Evolutionary conservation across 2,797 vertebrate genomes (phyloP).

Genomic region (Champsocephalus esox): DNA sequence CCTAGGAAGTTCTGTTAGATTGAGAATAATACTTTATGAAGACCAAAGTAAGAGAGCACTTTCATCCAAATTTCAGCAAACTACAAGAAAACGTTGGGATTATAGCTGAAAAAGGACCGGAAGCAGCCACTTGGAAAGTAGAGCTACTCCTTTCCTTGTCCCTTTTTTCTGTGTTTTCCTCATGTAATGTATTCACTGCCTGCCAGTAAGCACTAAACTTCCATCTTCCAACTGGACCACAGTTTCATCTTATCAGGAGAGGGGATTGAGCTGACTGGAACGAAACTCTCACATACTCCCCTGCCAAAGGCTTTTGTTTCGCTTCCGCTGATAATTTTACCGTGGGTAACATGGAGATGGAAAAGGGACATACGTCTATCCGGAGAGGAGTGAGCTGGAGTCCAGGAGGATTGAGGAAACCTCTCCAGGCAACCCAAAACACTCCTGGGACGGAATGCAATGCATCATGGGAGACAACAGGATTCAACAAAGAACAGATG

Average conservation of each 20-base stretch:
- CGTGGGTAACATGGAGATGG: slow-evolving; percentile 74
- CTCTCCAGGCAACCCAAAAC: slow-evolving; percentile 67
- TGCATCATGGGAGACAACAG: slow-evolving; percentile 77
- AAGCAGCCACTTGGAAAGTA: slow-evolving; percentile 56
- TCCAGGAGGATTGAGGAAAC: slow-evolving; percentile 72
- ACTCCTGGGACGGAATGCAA: slow-evolving; percentile 62
- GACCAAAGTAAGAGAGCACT: slow-evolving; percentile 63
- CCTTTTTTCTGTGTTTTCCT: slow-evolving; percentile 32
- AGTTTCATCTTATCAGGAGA: slow-evolving; percentile 36
- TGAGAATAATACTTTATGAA: slow-evolving; percentile 66
- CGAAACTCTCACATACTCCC: slow-evolving; percentile 27
- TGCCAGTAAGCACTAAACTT: slow-evolving; percentile 52
- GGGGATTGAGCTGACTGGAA: slow-evolving; percentile 44
- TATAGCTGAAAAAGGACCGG: slow-evolving; percentile 43
- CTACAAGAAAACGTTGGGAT: slow-evolving; percentile 61
- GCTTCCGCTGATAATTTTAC: slow-evolving; percentile 28
- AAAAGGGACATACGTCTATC: slow-evolving; percentile 74
- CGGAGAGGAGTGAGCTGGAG: slow-evolving; percentile 84
- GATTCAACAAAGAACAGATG: slow-evolving; percentile 75
- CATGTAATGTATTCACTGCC: slow-evolving; percentile 29
- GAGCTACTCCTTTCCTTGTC: slow-evolving; percentile 38
- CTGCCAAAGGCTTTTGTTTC: slow-evolving; percentile 39
- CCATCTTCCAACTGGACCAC: slow-evolving; percentile 41
- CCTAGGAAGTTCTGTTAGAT: slow-evolving; percentile 79
- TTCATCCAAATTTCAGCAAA: slow-evolving; percentile 51